Evolutionary conservation across 2,113 vertebrate genomes (phyloP).

Genomic region (Poeciliopsis prolifica): DNA sequence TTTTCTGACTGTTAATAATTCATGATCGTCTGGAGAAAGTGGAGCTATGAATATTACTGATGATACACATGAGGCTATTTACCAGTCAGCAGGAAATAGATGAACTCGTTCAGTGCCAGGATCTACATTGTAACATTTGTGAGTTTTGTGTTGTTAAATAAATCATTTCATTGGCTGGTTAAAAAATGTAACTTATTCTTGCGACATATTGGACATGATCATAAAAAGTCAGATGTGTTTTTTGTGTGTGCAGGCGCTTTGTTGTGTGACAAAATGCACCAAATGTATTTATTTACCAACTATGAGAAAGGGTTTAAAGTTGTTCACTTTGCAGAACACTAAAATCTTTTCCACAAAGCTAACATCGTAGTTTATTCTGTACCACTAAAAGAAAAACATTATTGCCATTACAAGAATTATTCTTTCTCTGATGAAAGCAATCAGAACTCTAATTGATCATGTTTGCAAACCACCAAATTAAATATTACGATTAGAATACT

Average conservation of each 20-base stretch:
- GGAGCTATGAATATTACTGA: slow-evolving; percentile 77
- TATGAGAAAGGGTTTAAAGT: background rate
- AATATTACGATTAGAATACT: background rate
- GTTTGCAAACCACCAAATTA: background rate
- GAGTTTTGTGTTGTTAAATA: slow-evolving; percentile 60
- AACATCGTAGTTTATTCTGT: too few relatives aligned
- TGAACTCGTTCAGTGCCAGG: slow-evolving; percentile 64
- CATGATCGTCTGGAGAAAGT: slow-evolving; percentile 72
- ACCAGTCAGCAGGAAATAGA: slow-evolving; percentile 74
- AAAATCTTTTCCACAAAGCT: too few relatives aligned
- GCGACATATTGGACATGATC: slow-evolving; percentile 25
- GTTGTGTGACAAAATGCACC: background rate
- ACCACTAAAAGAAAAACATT: too few relatives aligned
- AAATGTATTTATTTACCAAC: background rate
- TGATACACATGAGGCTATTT: slow-evolving; percentile 79
- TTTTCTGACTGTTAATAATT: slow-evolving; percentile 76
- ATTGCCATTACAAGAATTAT: too few relatives aligned
- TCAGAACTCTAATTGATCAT: background rate
- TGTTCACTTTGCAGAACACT: too few relatives aligned
- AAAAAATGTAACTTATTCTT: slow-evolving; percentile 37
- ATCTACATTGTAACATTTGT: slow-evolving; percentile 58
- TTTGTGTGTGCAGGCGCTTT: slow-evolving; percentile 1
- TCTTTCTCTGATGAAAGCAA: background rate
- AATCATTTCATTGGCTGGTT: slow-evolving; percentile 47
- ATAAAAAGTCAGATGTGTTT: slow-evolving; percentile 9